Evolutionary conservation across 2,797 vertebrate genomes (phyloP).

Genomic region (Valencia hispanica): DNA sequence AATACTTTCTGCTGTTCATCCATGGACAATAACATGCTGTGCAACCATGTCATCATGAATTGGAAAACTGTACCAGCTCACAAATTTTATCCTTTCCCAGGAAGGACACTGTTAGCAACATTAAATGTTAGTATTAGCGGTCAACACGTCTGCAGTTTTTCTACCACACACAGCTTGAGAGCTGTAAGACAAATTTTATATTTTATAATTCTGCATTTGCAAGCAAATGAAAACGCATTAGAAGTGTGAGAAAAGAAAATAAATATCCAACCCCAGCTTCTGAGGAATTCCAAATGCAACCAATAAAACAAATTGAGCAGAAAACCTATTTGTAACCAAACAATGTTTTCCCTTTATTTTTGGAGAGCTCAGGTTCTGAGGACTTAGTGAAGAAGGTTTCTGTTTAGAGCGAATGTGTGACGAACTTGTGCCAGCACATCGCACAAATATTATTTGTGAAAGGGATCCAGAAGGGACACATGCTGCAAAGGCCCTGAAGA

Average conservation of each 20-base stretch:
- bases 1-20: conserved; percentile 67
- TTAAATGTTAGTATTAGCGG: conserved; percentile 49
- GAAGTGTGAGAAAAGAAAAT: conserved; percentile 44
- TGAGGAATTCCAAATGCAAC: conserved; percentile 62
- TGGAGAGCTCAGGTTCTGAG: conserved; percentile 42
- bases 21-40: conserved; percentile 68
- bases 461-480: conserved; percentile 52
- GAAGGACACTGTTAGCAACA: conserved; percentile 43
- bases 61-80: conserved; percentile 41
- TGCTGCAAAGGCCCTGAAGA: conserved; percentile 39
- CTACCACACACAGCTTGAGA: conserved; percentile 30
- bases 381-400: conserved; percentile 37
- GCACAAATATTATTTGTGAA: conserved; percentile 58
- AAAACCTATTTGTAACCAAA: conserved; percentile 67
- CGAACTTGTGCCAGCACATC: conserved; percentile 40
- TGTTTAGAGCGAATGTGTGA: conserved; percentile 39
- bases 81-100: conserved; percentile 46
- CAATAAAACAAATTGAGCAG: conserved; percentile 75
- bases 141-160: conserved; percentile 59
- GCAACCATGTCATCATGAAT: conserved; percentile 52
- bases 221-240: conserved; percentile 59
- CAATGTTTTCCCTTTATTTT: conserved; percentile 39
- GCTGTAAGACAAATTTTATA: conserved; percentile 44
- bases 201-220: conserved; percentile 53
- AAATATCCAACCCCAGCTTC: conserved; percentile 40